Conservation (phyloP, 1,140 invertebrate species). For the Ceratosolen fusciceps region DNA sequence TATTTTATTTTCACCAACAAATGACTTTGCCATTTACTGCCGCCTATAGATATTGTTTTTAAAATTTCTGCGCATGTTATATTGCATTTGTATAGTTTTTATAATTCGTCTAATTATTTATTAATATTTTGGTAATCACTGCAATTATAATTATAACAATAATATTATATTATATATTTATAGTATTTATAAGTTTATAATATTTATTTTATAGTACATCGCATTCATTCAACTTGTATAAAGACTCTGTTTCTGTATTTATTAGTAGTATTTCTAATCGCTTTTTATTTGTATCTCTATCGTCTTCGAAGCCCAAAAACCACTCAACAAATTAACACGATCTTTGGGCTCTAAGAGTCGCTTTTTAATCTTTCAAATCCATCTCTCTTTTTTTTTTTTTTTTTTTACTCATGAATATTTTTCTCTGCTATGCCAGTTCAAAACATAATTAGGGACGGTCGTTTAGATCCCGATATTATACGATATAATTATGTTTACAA, state of each 20-base stretch:
- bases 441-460: constrained; percentile 41
- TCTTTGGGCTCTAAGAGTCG: constrained; percentile 59
- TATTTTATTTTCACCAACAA: neutral
- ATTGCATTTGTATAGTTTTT: constrained; percentile 50
- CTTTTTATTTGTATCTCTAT: constrained; percentile 35
- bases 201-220: constrained; percentile 62
- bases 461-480: constrained; percentile 27
- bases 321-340: constrained; percentile 71
- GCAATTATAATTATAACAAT: constrained; percentile 65
- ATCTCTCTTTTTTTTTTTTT: constrained; percentile 19
- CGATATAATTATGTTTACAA: constrained; percentile 39
- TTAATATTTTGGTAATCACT: constrained; percentile 63
- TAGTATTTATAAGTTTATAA: constrained; percentile 53
- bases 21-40: constrained; percentile 17
- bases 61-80: constrained; percentile 37
- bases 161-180: constrained; percentile 65
- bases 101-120: constrained; percentile 61
- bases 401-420: constrained; percentile 22
- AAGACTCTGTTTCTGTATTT: constrained; percentile 58
- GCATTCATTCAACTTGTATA: constrained; percentile 63
- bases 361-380: constrained; percentile 48
- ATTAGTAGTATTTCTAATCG: neutral
- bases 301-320: constrained; percentile 62
- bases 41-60: constrained; percentile 30
- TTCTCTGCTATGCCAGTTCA: neutral